phyloP scores from a whole-genome alignment of 2,113 vertebrate genomes.

The Oncorhynchus kisutch region DNA sequence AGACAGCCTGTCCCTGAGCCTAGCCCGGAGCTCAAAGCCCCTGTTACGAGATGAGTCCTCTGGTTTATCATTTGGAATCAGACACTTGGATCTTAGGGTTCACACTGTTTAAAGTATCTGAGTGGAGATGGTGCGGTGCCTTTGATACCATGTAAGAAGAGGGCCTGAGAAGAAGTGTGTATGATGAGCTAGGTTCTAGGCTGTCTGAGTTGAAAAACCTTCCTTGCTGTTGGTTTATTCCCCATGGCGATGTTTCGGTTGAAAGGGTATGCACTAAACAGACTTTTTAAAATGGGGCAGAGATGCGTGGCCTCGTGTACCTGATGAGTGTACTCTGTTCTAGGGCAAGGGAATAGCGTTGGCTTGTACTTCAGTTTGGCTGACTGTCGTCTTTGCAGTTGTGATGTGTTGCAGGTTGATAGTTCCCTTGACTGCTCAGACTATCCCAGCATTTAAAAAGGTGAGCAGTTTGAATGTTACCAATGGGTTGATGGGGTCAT shows the following conservation, averaged over 20 bases:
- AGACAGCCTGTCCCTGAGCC: conserved; percentile 4
- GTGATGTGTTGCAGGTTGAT: conserved; percentile 27
- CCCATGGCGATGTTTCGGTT: not conserved
- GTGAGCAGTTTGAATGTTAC: conserved; percentile 70
- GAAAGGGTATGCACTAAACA: not conserved
- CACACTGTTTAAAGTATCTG: not conserved
- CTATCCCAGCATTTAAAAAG: conserved; percentile 26
- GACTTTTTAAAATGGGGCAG: not conserved
- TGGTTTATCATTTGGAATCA: not conserved
- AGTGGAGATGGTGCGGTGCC: not conserved
- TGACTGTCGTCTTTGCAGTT: conserved; percentile 1
- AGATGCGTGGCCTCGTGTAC: too few relatives aligned
- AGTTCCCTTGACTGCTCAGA: conserved; percentile 45
- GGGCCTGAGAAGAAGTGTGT: not conserved
- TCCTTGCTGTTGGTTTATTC: not conserved
- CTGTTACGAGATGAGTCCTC: not conserved
- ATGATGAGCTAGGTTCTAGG: not conserved
- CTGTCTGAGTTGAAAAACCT: not conserved
- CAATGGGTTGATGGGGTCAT: conserved; percentile 11
- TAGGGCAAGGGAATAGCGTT: not conserved
- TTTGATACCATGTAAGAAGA: not conserved
- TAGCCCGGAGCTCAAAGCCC: not conserved
- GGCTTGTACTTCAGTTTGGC: not conserved
- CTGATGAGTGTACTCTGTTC: not conserved
- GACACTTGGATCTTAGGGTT: not conserved